Evolutionary conservation across 2,888 invertebrate genomes (phyloP).

Genomic region (Xestoiulus laeticollis): DNA sequence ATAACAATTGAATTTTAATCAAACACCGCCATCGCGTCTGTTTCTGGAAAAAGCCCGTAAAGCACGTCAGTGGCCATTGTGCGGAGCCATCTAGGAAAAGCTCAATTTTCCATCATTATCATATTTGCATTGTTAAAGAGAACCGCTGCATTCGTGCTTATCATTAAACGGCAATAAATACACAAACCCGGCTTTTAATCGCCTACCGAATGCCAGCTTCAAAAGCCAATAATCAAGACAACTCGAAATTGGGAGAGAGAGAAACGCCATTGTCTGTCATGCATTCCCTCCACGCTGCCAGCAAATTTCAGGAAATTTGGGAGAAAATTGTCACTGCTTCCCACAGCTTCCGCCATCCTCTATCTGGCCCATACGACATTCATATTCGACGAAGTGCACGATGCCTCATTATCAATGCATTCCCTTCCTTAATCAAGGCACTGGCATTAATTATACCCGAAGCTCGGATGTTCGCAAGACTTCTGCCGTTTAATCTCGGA

Average conservation of each 20-base stretch:
- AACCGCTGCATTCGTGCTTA: constrained; percentile 11
- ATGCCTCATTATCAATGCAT: neutral
- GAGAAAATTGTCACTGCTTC: neutral
- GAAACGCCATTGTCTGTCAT: constrained; percentile 18
- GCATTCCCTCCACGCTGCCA: neutral
- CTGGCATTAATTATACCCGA: constrained; percentile 5
- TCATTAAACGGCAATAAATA: constrained; percentile 25
- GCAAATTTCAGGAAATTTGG: constrained; percentile 4
- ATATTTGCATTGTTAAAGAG: constrained; percentile 37
- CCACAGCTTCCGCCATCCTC: neutral
- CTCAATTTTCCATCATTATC: constrained; percentile 34
- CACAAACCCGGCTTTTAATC: constrained; percentile 1
- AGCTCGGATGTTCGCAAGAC: constrained; percentile 5
- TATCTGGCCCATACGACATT: neutral
- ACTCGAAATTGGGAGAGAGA: neutral
- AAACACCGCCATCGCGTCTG: neutral
- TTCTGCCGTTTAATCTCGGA: neutral
- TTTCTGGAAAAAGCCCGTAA: neutral
- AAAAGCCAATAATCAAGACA: constrained; percentile 33
- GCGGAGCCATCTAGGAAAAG: constrained; percentile 17
- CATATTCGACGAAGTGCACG: neutral
- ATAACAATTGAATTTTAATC: neutral
- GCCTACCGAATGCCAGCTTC: neutral
- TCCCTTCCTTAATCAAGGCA: neutral
- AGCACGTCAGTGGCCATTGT: constrained; percentile 17